Base-by-base conservation (phyloP, 2,888 invertebrate genomes). In the Cenopis cana region DNA sequence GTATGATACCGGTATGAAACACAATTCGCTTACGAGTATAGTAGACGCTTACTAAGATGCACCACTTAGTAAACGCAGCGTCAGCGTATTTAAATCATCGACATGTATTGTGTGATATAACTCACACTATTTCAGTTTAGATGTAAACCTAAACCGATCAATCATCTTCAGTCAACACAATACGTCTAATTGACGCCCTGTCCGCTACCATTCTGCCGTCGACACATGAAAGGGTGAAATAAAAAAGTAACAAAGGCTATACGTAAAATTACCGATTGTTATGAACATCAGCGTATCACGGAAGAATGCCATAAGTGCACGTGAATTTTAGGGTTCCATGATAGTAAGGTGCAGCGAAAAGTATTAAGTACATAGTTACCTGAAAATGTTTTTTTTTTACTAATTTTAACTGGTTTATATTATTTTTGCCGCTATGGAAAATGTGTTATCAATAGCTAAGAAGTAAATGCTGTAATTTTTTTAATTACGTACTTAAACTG, bases 261-360 rank as follows among this genome's bases (percentile, higher is more conserved):
- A 81, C 82, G 83, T 83, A 81, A 82, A 88, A 88, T 87, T 88
- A 85, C 83, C 82, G 85, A 85, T 85, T 85, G 83, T 86, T 88
- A 88, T 84, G 83, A 86, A 84, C 85, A 87, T 87, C 24, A 18
- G 60, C 24, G 33, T 36, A 6, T 14, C 9, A 8, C 11, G 18
- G 20, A 49, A 36, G 55, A 71, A 71, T 18, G 67, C 10, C 67
- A 11, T 67, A 71, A 59, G 70, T 60, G 46, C 59, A 41, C 20
- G 8, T 46, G 33, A 59, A 54, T 60, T 54, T 70, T 66, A 33
- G 70, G 70, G 70, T 55, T 70, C 70, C 8, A 29, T 52, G 11
- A 24, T 29, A 54, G 14, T 4, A 18, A 24, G 36, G 36, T n/a
- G 9, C 0, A 10, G n/a, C 0, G 5, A 20, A 3, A 20, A 20